phyloP scores from a whole-genome alignment of 2,888 invertebrate species.

The Hydropsyche betteni region DNA sequence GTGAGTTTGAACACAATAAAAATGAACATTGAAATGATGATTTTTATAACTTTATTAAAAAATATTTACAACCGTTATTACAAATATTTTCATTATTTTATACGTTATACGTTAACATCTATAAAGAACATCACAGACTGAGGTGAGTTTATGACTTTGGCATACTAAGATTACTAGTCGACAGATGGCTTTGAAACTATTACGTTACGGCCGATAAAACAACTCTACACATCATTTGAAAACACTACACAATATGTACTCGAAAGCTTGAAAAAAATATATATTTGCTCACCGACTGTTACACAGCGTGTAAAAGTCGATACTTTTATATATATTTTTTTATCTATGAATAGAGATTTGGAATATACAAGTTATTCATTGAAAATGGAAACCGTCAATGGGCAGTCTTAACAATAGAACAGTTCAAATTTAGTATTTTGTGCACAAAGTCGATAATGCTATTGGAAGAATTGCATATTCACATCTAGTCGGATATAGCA shows the following conservation, averaged over 20 bases:
- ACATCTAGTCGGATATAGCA: too few species aligned
- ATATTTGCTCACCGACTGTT: not conserved
- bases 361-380: too few species aligned
- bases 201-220: not conserved
- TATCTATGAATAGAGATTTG: too few species aligned
- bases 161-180: slow-evolving; percentile 25
- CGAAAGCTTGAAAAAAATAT: slow-evolving; percentile 7
- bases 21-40: slow-evolving; percentile 9
- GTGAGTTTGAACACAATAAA: too few species aligned
- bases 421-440: not conserved
- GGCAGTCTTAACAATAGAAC: too few species aligned
- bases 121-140: slow-evolving; percentile 46
- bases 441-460: too few species aligned
- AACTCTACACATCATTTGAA: not conserved
- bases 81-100: slow-evolving; percentile 42
- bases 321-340: too few species aligned
- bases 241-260: not conserved
- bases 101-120: slow-evolving; percentile 34
- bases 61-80: slow-evolving; percentile 46
- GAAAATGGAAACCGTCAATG: too few species aligned
- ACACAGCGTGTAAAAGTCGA: too few species aligned
- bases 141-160: slow-evolving; percentile 45
- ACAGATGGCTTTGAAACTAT: not conserved
- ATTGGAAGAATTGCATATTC: too few species aligned
- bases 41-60: slow-evolving; percentile 40